These are phyloP conservation scores for Flexamia atlantica DNA, from an alignment of 2,888 invertebrate genomes.

Conservation along the genomic window DNA sequence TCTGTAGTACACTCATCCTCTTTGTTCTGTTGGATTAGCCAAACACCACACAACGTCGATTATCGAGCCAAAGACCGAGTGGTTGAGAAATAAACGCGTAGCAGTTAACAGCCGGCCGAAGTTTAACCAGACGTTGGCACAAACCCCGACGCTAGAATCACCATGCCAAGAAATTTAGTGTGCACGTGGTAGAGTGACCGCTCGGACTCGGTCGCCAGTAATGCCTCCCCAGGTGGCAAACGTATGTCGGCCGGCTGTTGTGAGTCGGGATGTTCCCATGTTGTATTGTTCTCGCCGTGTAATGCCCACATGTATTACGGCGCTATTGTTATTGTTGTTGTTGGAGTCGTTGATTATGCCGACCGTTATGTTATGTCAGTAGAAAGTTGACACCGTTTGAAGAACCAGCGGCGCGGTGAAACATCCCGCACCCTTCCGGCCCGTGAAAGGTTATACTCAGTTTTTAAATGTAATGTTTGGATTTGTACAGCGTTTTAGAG, in stretches of 20 bases:
- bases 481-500: no score
- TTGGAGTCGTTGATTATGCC: constrained; percentile 7
- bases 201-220: no score
- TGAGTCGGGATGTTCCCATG: constrained; percentile 3
- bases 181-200: no score
- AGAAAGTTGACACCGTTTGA: constrained; percentile 25
- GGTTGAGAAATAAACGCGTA: no score
- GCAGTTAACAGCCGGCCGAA: no score
- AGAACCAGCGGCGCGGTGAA: not conserved
- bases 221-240: not conserved
- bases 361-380: constrained; percentile 35
- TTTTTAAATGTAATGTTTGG: no score
- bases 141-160: no score
- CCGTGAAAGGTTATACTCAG: no score
- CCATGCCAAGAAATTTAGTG: no score
- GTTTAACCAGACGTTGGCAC: no score
- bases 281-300: constrained; percentile 29
- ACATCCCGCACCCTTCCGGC: not conserved
- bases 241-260: not conserved
- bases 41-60: not conserved
- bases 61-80: no score
- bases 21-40: not conserved
- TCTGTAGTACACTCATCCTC: not conserved
- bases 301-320: constrained; percentile 40
- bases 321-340: constrained; percentile 31